Base-by-base conservation (phyloP, 2,797 vertebrate genomes). In the Anguilla marmorata region DNA sequence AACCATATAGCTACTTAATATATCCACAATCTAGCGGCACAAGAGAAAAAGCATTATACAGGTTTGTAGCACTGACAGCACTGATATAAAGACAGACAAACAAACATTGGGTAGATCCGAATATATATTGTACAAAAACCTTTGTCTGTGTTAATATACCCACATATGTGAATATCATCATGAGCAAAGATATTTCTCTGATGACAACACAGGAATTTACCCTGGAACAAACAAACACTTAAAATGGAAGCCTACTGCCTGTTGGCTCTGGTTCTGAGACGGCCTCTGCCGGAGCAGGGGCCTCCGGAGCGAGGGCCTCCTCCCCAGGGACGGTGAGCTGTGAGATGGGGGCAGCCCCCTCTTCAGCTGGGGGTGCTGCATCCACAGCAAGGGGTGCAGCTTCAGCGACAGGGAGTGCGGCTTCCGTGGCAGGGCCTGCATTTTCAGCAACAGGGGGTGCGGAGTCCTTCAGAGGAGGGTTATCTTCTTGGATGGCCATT, bases 241-340 rank as follows among this genome's bases (percentile, higher is more conserved):
- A 85, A 88, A 85, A 63, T 11, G 33, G 56, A 86, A 86, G 84
- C 86, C 85, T 89, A 87, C 88, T 89, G 86, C 79, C 88, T 84
- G 45, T 87, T 63, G 80, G 80, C 74, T 88, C 37, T 41, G 87
- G 86, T 85, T 89, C 84, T 79, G 87, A 41, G 9, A 7, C 24
- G 11, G 4, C 4, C 41, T 63, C 74, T 45, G 84, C 60, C 11
- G 69, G 21, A 76, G 48, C 7, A 48, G 45, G 41, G 11, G 4
- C 4, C 41, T 63, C 74, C 11, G 69, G 9, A 76, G 48, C 7
- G 69, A n/a, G 33, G 50, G 48, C 41, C 24, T 86, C 86, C 21
- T 54, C 86, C 52, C 24, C 27, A 21, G 60, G 41, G 21, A 41
- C 12, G 63, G 60, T 7, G 21, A 41, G 50, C 87, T 88, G 82